phyloP scores from a whole-genome alignment of 2,888 invertebrate genomes.

The Eulithis testata region DNA sequence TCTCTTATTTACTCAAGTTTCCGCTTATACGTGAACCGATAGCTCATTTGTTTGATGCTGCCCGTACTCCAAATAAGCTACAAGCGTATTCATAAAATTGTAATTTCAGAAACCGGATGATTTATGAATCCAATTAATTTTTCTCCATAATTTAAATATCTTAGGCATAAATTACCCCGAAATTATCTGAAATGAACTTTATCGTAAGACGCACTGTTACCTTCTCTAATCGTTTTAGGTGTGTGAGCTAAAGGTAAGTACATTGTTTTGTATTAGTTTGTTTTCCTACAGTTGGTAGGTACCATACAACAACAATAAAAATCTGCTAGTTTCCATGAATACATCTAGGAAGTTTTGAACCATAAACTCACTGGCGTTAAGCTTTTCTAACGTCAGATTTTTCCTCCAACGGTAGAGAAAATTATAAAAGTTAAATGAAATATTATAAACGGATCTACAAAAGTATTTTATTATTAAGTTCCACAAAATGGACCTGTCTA shows the following conservation, averaged over 20 bases:
- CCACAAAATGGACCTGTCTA: conserved; percentile 14
- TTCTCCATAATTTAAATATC: conserved; percentile 34
- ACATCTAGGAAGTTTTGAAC: too few species aligned
- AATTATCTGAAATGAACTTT: conserved; percentile 12
- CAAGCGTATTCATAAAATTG: conserved; percentile 30
- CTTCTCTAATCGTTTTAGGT: neutral
- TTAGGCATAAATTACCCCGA: conserved; percentile 22
- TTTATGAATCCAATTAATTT: conserved; percentile 38
- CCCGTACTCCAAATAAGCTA: conserved; percentile 13
- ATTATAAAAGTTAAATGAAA: conserved; percentile 2
- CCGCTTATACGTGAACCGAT: too few species aligned
- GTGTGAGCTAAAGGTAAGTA: too few species aligned
- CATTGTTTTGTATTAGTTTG: too few species aligned
- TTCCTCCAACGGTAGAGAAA: neutral
- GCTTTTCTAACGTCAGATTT: too few species aligned
- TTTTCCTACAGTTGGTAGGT: too few species aligned
- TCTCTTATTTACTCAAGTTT: too few species aligned
- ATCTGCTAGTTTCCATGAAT: too few species aligned
- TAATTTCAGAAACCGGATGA: conserved; percentile 26
- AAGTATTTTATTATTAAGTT: conserved; percentile 13
- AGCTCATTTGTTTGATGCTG: conserved; percentile 11
- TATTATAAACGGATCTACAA: conserved; percentile 10
- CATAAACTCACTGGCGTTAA: too few species aligned
- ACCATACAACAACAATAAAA: too few species aligned
- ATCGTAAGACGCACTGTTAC: neutral